phyloP scores from a whole-genome alignment of 1,140 invertebrate species.

The Carcinoscorpius rotundicauda region DNA sequence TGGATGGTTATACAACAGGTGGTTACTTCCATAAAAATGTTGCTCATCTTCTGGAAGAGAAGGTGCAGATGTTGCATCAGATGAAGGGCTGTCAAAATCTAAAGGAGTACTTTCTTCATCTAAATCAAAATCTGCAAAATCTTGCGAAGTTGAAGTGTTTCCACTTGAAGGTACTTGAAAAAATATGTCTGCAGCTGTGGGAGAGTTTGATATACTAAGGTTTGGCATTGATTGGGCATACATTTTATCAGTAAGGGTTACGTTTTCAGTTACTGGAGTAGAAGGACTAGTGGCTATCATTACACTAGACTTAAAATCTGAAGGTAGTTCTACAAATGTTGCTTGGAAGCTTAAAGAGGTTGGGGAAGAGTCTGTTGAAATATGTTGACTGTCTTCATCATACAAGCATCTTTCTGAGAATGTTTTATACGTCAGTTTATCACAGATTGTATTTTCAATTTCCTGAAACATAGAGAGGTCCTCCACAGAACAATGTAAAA shows the following conservation, averaged over 20 bases:
- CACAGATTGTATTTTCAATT: not conserved
- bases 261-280: conserved; percentile 12
- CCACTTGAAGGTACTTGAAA: conserved; percentile 16
- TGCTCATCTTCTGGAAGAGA: conserved; percentile 6
- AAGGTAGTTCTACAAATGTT: conserved; percentile 17
- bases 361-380: conserved; percentile 5
- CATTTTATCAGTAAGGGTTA: conserved; percentile 10
- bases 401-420: conserved; percentile 4
- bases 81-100: conserved; percentile 14
- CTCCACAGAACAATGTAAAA: not conserved
- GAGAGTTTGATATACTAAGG: conserved; percentile 12
- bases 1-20: no score
- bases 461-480: not conserved
- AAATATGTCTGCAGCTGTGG: not conserved
- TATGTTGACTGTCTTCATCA: conserved; percentile 8
- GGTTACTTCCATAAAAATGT: not conserved
- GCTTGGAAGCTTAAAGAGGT: conserved; percentile 19
- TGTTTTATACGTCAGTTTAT: not conserved
- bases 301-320: conserved; percentile 20
- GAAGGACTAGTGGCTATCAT: conserved; percentile 19
- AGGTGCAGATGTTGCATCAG: conserved; percentile 5
- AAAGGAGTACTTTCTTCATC: conserved; percentile 19
- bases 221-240: conserved; percentile 23
- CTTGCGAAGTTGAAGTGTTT: conserved; percentile 24
- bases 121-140: conserved; percentile 24